A percentile compares a stretch with the other conserved stretches of the same genome.
phyloP scores from a whole-genome alignment of 2,888 invertebrate genomes.

The Matsumyia berberina region DNA sequence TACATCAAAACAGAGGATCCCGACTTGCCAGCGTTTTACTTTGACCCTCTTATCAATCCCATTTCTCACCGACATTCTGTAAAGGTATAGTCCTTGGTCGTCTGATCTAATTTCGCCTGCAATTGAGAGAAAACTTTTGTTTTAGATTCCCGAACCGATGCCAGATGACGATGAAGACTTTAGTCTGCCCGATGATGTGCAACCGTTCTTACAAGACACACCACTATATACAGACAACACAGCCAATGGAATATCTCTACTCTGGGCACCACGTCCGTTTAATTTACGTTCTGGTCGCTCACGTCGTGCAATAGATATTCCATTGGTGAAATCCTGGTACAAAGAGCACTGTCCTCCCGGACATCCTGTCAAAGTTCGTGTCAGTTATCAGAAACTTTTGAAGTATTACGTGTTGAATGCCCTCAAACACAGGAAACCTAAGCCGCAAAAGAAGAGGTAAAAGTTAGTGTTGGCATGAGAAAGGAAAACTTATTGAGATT shows the following conservation, averaged over 20 bases:
- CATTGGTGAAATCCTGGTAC: constrained; percentile 98
- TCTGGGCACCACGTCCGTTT: constrained; percentile 99
- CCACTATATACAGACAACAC: constrained; percentile 99
- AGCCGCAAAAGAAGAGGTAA: constrained; percentile 98
- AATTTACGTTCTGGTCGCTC: constrained; percentile 97
- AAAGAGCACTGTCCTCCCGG: constrained; percentile 97
- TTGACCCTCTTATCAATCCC: constrained; percentile 99
- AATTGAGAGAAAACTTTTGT: neutral
- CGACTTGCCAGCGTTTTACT: constrained; percentile 99
- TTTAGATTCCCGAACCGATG: constrained; percentile 90
- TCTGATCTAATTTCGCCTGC: neutral
- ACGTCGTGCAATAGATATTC: constrained; percentile 97
- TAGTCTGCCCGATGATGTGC: constrained; percentile 94
- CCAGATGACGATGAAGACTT: constrained; percentile 98
- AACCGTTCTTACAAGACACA: constrained; percentile 96
- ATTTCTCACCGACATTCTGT: constrained; percentile 97
- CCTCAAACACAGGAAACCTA: constrained; percentile 97
- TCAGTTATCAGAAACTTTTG: constrained; percentile 98
- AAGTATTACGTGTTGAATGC: constrained; percentile 99
- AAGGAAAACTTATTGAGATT: constrained; percentile 3
- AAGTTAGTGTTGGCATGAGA: constrained; percentile 38
- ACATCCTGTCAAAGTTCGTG: constrained; percentile 99
- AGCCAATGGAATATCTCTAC: constrained; percentile 97
- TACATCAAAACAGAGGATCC: constrained; percentile 99
- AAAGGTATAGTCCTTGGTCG: constrained; percentile 85